phyloP scores from a whole-genome alignment of 2,888 invertebrate genomes.

The Azorinus chamasolen region DNA sequence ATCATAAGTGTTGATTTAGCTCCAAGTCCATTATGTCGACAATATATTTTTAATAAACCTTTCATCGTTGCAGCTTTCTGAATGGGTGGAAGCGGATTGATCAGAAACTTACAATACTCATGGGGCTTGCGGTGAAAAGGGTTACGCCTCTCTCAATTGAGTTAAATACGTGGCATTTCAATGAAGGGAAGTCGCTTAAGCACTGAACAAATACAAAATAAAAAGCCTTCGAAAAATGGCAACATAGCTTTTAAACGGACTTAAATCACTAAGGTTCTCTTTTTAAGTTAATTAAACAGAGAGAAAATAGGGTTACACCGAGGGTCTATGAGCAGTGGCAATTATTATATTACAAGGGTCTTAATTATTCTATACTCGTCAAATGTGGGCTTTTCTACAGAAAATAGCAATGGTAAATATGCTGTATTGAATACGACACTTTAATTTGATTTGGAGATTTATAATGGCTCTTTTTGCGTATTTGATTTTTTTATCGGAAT shows the following conservation, averaged over 20 bases:
- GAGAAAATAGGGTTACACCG: neutral
- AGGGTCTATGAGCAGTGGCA: conserved; percentile 2
- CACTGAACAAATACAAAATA: neutral
- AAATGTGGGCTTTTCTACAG: conserved; percentile 30
- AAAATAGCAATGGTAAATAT: neutral
- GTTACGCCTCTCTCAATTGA: no score
- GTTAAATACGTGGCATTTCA: no score
- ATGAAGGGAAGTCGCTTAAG: no score
- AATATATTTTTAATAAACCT: conserved; percentile 38
- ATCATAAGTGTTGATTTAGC: conserved; percentile 35
- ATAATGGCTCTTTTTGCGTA: conserved; percentile 30
- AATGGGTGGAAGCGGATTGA: no score
- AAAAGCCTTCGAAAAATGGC: conserved; percentile 7
- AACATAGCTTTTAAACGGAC: neutral
- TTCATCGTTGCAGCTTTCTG: conserved; percentile 8
- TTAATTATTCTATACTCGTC: conserved; percentile 22
- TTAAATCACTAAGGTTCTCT: neutral
- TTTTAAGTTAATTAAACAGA: conserved; percentile 19
- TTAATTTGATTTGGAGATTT: conserved; percentile 6
- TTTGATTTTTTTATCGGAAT: no score
- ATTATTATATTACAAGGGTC: conserved; percentile 4
- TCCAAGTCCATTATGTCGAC: conserved; percentile 1
- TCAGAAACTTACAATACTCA: no score
- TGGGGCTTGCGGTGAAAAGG: no score
- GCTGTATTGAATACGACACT: neutral